A percentile compares a stretch with the other conserved stretches of the same genome.
Conservation (phyloP, 1,140 invertebrate species). For the Sycophila sp. region DNA sequence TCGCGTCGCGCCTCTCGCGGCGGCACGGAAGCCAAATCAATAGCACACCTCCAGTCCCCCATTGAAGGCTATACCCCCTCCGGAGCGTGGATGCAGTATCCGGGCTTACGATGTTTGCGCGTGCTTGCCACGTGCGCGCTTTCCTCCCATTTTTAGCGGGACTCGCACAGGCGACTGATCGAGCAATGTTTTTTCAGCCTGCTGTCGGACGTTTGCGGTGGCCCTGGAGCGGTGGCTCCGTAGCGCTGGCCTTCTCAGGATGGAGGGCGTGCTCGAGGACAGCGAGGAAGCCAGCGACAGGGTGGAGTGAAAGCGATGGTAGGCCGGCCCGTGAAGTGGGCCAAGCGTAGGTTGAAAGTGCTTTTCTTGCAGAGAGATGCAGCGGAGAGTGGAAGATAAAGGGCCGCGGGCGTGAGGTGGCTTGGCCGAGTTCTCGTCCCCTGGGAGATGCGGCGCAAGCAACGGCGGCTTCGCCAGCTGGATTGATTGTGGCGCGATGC, state of each 20-base stretch:
- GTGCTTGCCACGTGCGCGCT: neutral
- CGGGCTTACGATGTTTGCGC: neutral
- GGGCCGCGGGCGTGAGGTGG: too few relatives aligned
- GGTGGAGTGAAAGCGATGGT: neutral
- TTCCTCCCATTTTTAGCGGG: neutral
- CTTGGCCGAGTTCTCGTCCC: neutral
- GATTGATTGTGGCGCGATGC: conserved; percentile 42
- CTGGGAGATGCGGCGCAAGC: neutral
- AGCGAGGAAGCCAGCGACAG: neutral
- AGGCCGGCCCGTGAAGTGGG: neutral
- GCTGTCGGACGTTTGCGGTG: too few relatives aligned
- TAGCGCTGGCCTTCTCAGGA: neutral
- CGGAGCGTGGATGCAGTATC: neutral
- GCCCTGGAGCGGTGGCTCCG: neutral
- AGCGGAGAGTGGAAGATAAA: too few relatives aligned
- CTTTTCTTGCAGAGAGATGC: too few relatives aligned
- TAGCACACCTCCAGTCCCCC: conserved; percentile 54
- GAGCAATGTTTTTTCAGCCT: too few relatives aligned
- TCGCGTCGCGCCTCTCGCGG: conserved; percentile 35
- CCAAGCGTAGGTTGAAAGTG: too few relatives aligned
- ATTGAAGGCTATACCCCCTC: conserved; percentile 43
- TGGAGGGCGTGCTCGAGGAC: neutral
- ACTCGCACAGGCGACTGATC: too few relatives aligned
- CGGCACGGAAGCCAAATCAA: conserved; percentile 59
- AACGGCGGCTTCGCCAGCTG: neutral